These are phyloP conservation scores for Clostera curtula DNA, from an alignment of 2,888 invertebrate species.

Conservation along the genomic window DNA sequence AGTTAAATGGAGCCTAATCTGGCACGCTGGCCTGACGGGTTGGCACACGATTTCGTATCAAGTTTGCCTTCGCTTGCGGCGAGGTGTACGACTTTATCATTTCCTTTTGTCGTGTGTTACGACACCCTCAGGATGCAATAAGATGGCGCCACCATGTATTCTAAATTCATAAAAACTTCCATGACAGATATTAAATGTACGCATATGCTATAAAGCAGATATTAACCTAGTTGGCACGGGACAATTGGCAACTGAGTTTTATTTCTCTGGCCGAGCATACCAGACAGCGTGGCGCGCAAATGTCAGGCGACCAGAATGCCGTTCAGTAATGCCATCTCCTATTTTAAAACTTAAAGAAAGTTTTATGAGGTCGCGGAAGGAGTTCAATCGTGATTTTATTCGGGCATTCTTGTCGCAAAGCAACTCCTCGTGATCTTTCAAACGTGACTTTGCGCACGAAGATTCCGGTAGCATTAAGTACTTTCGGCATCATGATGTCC, in stretches of 20 bases:
- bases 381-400: conserved; percentile 41
- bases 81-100: too few species aligned
- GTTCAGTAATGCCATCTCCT: conserved; percentile 31
- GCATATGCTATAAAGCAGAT: conserved; percentile 3
- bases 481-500: conserved; percentile 9
- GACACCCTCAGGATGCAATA: too few species aligned
- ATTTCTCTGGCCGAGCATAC: conserved; percentile 26
- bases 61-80: too few species aligned
- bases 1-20: too few species aligned
- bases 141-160: too few species aligned
- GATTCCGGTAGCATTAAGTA: conserved; percentile 11
- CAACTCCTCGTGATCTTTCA: conserved; percentile 23
- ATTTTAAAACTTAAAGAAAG: conserved; percentile 39
- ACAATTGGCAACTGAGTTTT: conserved; percentile 40
- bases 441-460: conserved; percentile 37
- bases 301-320: conserved; percentile 36
- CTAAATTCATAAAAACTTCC: too few species aligned
- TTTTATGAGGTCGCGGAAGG: conserved; percentile 39
- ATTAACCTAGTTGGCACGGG: conserved; percentile 26
- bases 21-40: too few species aligned
- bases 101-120: too few species aligned
- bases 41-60: too few species aligned
- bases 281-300: conserved; percentile 66
- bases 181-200: background rate
- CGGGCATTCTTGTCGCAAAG: conserved; percentile 26